phyloP scores from a whole-genome alignment of 2,113 vertebrate species.

The Pterocles orientalis region DNA sequence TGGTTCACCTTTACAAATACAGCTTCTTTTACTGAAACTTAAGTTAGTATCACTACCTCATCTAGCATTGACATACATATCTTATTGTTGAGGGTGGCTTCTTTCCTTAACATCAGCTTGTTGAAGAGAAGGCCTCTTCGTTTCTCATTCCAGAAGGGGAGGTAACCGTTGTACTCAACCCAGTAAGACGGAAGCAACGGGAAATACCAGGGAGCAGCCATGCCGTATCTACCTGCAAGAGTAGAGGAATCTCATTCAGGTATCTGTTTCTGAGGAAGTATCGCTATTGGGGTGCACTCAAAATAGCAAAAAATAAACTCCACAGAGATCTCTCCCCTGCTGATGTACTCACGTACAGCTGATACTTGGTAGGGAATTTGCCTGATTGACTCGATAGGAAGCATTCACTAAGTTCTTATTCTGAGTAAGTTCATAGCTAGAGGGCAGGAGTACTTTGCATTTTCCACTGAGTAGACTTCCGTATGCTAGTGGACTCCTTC shows the following conservation, averaged over 20 bases:
- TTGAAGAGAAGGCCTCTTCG: slow-evolving; percentile 79
- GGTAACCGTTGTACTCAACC: slow-evolving; percentile 78
- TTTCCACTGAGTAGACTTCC: slow-evolving; percentile 23
- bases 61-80: slow-evolving; percentile 71
- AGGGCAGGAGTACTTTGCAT: slow-evolving; percentile 36
- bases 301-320: neutral
- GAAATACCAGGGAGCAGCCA: slow-evolving; percentile 92
- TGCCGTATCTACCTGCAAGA: slow-evolving; percentile 88
- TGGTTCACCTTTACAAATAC: neutral
- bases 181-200: slow-evolving; percentile 91
- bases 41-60: neutral
- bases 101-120: slow-evolving; percentile 85
- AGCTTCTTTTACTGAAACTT: rapidly evolving
- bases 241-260: neutral
- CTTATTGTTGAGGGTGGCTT: slow-evolving; percentile 69
- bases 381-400: neutral
- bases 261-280: neutral
- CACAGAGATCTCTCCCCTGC: neutral
- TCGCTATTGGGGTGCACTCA: neutral
- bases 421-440: slow-evolving; percentile 20
- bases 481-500: slow-evolving; percentile 20
- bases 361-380: neutral
- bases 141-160: slow-evolving; percentile 55
- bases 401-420: slow-evolving; percentile 17
- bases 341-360: neutral